Evolutionary conservation across 2,888 invertebrate species (phyloP).

Genomic region (Parnassius mnemosyne): DNA sequence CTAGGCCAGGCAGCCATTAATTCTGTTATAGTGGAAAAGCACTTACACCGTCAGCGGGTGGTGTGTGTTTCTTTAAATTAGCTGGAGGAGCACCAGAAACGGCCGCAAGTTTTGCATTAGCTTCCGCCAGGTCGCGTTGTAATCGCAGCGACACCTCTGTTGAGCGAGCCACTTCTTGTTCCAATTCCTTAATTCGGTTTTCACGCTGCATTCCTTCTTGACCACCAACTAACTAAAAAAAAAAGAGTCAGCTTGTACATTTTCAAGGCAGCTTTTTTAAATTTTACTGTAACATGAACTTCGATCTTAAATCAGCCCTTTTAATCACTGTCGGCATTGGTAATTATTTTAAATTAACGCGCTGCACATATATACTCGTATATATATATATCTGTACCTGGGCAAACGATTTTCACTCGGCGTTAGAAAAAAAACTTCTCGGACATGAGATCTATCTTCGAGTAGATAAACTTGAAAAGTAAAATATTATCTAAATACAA

Average conservation of each 20-base stretch:
- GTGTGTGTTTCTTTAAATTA: constrained; percentile 80
- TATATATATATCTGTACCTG: too few species aligned
- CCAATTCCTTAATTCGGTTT: constrained; percentile 88
- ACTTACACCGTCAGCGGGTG: constrained; percentile 81
- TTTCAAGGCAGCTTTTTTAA: constrained; percentile 6
- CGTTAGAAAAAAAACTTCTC: too few species aligned
- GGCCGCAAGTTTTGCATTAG: constrained; percentile 79
- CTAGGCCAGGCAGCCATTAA: too few species aligned
- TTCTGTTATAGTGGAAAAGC: not conserved
- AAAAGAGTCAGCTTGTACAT: constrained; percentile 21
- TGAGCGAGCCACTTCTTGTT: constrained; percentile 91
- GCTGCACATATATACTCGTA: too few species aligned
- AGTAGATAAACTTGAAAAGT: too few species aligned
- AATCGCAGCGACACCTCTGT: constrained; percentile 86
- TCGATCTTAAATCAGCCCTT: too few species aligned
- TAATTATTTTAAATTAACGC: too few species aligned
- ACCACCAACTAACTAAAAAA: constrained; percentile 77
- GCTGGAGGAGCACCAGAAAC: constrained; percentile 59
- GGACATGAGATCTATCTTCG: too few species aligned
- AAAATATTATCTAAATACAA: too few species aligned
- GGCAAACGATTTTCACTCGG: too few species aligned
- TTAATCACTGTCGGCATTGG: too few species aligned
- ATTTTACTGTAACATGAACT: too few species aligned
- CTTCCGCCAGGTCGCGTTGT: constrained; percentile 85
- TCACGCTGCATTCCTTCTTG: constrained; percentile 82